Percentiles rank a stretch among this genome's conserved stretches.
These are phyloP conservation scores for Tympanuchus pallidicinctus DNA, from an alignment of 2,113 vertebrate genomes.

Conservation along the genomic window DNA sequence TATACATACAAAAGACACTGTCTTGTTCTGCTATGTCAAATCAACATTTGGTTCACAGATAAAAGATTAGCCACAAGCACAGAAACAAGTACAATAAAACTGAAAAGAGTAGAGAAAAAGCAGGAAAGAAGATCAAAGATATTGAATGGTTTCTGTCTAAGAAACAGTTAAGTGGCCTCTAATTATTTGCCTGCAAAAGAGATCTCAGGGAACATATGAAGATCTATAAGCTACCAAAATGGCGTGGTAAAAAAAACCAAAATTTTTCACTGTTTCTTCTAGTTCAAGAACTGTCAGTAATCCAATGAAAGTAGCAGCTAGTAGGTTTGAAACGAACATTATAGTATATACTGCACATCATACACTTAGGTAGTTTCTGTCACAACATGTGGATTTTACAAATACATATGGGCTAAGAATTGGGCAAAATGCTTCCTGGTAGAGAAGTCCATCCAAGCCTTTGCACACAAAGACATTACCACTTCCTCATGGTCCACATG, in stretches of 20 bases:
- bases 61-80: not conserved
- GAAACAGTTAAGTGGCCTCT: not conserved
- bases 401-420: not conserved
- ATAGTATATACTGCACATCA: not conserved
- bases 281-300: not conserved
- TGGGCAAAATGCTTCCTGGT: not conserved
- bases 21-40: not conserved
- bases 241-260: not conserved
- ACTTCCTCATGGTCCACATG: rapidly evolving
- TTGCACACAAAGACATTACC: not conserved
- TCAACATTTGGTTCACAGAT: not conserved
- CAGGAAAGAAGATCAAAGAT: not conserved
- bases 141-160: not conserved
- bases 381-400: not conserved
- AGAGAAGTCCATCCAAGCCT: not conserved
- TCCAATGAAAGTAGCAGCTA: not conserved
- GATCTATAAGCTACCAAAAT: not conserved
- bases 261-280: not conserved
- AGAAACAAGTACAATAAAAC: not conserved
- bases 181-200: not conserved
- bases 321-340: not conserved
- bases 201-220: not conserved
- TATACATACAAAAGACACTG: not conserved
- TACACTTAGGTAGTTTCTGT: not conserved
- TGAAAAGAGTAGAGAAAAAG: not conserved